Conservation (phyloP, 1,140 invertebrate species). For the Cardiocondyla obscurior region DNA sequence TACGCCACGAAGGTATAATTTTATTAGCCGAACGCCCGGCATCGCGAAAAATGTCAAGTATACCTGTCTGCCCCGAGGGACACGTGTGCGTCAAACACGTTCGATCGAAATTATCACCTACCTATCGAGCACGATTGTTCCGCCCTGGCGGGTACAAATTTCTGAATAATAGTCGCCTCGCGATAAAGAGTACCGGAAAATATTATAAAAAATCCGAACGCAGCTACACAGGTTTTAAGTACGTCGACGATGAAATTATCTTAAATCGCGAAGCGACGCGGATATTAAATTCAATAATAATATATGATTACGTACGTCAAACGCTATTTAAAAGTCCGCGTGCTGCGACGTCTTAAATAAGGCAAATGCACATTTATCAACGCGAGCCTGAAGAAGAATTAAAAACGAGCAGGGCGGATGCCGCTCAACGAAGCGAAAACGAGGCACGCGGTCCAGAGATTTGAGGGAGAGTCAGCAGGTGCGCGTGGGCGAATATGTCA, state of each 20-base stretch:
- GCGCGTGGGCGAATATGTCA: slow-evolving; percentile 71
- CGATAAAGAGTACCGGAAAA: neutral
- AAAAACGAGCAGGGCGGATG: slow-evolving; percentile 40
- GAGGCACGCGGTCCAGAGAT: slow-evolving; percentile 19
- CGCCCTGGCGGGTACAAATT: neutral
- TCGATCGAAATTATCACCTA: slow-evolving; percentile 13
- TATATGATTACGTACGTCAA: neutral
- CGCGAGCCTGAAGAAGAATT: neutral
- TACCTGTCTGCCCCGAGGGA: neutral
- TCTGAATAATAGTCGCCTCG: neutral
- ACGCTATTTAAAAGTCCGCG: neutral
- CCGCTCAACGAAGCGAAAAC: slow-evolving; percentile 38
- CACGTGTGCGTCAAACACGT: neutral
- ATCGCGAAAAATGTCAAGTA: slow-evolving; percentile 56
- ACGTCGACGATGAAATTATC: neutral
- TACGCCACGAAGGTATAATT: slow-evolving; percentile 56
- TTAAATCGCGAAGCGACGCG: neutral
- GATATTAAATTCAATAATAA: neutral
- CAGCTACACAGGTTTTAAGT: neutral
- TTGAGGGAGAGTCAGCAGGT: slow-evolving; percentile 62
- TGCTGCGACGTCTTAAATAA: neutral
- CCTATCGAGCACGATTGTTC: neutral
- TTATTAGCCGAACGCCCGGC: slow-evolving; percentile 51
- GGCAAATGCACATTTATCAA: slow-evolving; percentile 23
- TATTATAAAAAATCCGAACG: no score